Evolutionary conservation across 1,140 invertebrate species (phyloP).

Genomic region (Drosophila persimilis): DNA sequence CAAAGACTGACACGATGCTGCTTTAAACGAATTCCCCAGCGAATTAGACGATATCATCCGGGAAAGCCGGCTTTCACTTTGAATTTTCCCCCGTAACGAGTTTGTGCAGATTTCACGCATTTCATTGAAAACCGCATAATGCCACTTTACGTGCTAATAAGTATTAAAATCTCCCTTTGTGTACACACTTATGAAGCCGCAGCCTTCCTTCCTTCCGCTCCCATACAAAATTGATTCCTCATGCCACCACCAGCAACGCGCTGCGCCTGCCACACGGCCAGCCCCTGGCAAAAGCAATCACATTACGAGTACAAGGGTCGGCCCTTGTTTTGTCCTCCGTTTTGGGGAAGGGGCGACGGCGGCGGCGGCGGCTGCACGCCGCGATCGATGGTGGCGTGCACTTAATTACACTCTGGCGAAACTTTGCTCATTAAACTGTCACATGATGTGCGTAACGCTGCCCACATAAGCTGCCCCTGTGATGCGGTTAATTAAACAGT

Average conservation of each 20-base stretch:
- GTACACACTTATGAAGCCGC: neutral
- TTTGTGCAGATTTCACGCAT: conserved; percentile 59
- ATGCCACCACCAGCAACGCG: too few relatives aligned
- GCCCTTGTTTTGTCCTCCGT: conserved; percentile 6
- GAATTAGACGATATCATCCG: conserved; percentile 24
- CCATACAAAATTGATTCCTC: conserved; percentile 34
- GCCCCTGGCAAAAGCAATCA: too few relatives aligned
- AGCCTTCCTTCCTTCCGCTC: neutral
- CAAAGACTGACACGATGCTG: conserved; percentile 33
- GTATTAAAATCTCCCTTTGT: conserved; percentile 59
- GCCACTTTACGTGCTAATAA: conserved; percentile 64
- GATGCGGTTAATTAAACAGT: conserved; percentile 60
- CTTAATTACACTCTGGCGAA: conserved; percentile 66
- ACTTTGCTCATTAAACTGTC: conserved; percentile 76
- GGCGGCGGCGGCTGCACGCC: neutral
- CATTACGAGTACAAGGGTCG: too few relatives aligned
- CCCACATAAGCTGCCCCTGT: conserved; percentile 41
- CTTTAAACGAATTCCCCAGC: conserved; percentile 57
- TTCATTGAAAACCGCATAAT: conserved; percentile 63
- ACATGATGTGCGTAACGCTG: conserved; percentile 52
- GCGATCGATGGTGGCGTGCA: conserved; percentile 45
- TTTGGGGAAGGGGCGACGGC: neutral
- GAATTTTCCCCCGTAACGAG: conserved; percentile 59
- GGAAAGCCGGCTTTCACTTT: conserved; percentile 41
- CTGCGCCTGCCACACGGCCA: too few relatives aligned